Evolutionary conservation across 2,888 invertebrate genomes (phyloP).

Genomic region (Drosophila prostipennis): DNA sequence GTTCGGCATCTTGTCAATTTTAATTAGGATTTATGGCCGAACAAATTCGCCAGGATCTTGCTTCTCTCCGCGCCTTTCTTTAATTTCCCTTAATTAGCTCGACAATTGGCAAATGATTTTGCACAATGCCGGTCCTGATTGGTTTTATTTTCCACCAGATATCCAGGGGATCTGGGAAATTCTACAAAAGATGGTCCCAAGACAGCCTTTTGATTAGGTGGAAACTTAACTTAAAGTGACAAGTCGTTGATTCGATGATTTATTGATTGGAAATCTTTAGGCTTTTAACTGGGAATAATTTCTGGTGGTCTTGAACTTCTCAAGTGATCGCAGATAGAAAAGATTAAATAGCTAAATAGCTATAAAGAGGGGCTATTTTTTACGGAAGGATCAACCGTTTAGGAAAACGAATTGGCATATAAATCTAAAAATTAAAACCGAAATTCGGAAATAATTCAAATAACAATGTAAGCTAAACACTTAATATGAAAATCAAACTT

Average conservation of each 20-base stretch:
- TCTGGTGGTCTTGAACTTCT: background rate
- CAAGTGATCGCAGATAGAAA: background rate
- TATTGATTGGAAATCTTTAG: background rate
- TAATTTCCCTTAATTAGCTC: constrained; percentile 61
- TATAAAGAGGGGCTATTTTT: no score
- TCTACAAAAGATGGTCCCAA: background rate
- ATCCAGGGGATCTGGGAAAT: background rate
- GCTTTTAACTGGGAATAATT: background rate
- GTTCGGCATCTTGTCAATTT: constrained; percentile 65
- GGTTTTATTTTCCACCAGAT: background rate
- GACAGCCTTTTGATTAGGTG: background rate
- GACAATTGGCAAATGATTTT: constrained; percentile 75
- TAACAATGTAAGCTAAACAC: no score
- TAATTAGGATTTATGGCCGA: constrained; percentile 76
- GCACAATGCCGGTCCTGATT: constrained; percentile 46
- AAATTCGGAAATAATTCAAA: no score
- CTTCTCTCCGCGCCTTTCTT: constrained; percentile 14
- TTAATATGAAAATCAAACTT: no score
- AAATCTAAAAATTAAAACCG: no score
- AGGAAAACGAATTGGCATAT: no score
- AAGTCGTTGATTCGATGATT: constrained; percentile 7
- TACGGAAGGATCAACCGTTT: no score
- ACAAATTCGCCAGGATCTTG: constrained; percentile 39
- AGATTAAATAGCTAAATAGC: no score
- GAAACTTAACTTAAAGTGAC: constrained; percentile 17